Conservation (phyloP, 2,888 invertebrate species). For the Amblyjoppa proteus region DNA sequence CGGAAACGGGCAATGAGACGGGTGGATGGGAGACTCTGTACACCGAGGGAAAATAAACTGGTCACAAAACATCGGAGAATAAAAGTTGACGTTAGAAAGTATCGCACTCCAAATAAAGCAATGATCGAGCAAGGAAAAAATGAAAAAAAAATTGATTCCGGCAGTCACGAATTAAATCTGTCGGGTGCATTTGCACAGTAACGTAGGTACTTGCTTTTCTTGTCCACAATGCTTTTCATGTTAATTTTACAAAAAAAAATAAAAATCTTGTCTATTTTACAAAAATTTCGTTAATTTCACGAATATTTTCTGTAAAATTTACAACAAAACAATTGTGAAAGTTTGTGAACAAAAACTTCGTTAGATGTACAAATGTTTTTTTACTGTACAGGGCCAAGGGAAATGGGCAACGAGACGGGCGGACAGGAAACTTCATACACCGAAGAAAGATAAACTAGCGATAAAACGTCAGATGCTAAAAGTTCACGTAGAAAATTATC, state of each 20-base stretch:
- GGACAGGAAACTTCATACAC: conserved; percentile 54
- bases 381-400: no score
- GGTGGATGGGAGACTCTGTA: conserved; percentile 51
- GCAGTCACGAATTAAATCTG: background rate
- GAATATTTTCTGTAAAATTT: no score
- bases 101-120: conserved; percentile 45
- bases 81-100: conserved; percentile 4
- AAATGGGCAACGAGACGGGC: conserved; percentile 41
- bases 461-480: no score
- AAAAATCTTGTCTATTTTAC: no score
- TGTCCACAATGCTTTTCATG: no score
- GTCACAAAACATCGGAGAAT: conserved; percentile 29
- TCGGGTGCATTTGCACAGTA: background rate
- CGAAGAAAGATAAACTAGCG: background rate
- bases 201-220: no score
- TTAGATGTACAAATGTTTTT: no score
- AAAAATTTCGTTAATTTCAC: no score
- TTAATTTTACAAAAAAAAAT: no score
- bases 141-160: background rate
- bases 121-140: background rate
- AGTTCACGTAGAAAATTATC: no score
- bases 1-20: conserved; percentile 44
- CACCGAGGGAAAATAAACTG: background rate
- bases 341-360: no score
- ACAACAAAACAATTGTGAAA: no score